Evolutionary conservation across 1,140 invertebrate species (phyloP).

Genomic region (Drosophila dunni): DNA sequence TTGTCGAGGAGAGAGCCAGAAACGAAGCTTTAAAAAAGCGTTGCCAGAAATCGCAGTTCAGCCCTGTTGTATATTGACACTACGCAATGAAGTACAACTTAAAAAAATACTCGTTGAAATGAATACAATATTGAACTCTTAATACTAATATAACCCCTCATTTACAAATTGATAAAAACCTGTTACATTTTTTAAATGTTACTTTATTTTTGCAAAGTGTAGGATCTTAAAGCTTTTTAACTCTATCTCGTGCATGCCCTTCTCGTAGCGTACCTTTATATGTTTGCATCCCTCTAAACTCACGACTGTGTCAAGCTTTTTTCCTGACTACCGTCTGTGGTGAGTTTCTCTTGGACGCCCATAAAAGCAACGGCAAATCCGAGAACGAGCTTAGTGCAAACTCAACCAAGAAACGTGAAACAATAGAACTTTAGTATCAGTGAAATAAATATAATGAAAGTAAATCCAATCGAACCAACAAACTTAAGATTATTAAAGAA

Average conservation of each 20-base stretch:
- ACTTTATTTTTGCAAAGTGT: not conserved
- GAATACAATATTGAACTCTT: too few species aligned
- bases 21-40: conserved; percentile 50
- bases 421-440: conserved; percentile 48
- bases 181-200: not conserved
- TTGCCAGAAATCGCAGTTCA: conserved; percentile 38
- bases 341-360: conserved; percentile 67
- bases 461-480: conserved; percentile 10
- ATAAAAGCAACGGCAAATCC: conserved; percentile 61
- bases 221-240: conserved; percentile 38
- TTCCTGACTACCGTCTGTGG: conserved; percentile 48
- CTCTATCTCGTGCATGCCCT: conserved; percentile 7
- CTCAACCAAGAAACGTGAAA: conserved; percentile 74
- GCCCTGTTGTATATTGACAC: not conserved
- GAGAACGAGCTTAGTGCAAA: conserved; percentile 66
- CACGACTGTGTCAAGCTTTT: conserved; percentile 17
- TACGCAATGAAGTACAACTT: too few species aligned
- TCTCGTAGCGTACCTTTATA: conserved; percentile 62
- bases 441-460: conserved; percentile 28
- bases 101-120: too few species aligned
- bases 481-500: conserved; percentile 6
- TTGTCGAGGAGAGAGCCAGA: conserved; percentile 9
- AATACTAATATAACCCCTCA: too few species aligned
- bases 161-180: not conserved
- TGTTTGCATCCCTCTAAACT: conserved; percentile 68